Evolutionary conservation across 30 jellyfish, hydroid and myxozoan species (phyloP), one percentile per base, ranked within the genome.

Genomic region (Chironex yamaguchii): DNA sequence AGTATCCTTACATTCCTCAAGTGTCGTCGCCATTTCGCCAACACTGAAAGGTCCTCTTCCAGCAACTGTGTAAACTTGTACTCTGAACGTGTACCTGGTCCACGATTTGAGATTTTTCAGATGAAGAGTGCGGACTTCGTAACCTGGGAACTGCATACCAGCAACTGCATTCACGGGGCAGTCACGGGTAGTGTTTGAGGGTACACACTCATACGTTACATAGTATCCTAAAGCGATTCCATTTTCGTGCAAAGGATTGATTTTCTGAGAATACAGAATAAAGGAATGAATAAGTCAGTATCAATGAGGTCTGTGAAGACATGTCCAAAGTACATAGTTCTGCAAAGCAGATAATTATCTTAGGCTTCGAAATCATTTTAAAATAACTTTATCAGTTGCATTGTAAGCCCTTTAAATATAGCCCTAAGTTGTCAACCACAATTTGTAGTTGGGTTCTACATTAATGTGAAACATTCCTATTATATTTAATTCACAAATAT

Each of bases 181-280:
- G 17, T 22, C 26, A 21, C 96, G 87, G 23, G 90, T 74, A 13
- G 23, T 25, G 0, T 50, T 17, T 9, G 76, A 36, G 20, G 36
- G 48, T 29, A 73, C 4, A 25, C 96, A 86, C 11, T 20, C 49
- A 62, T 73, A 86, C 20, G 50, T 12, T 35, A 75, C 31, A 25
- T 62, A 54, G 58, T 86, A 86, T 6, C 96, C 96, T 22, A 73
- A 34, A n/a, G 75, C 27, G 31, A 79, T 34, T 0, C 96, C 96
- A 74, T 86, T 86, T 42, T 63, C 96, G 13, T 63, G 22, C n/a
- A 62, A 71, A 23, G 63, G 50, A 1, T 30, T 29, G 52, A 86
- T 73, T 29, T 75, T 75, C 96, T 86, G 49, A 78, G 33, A 52
- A n/a, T n/a, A n/a, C n/a, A n/a, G n/a, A n/a, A n/a, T n/a, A n/a